Percentiles rank a stretch among this genome's conserved stretches.
Evolutionary conservation across 2,113 vertebrate species (phyloP).

Genomic region (Natator depressus): DNA sequence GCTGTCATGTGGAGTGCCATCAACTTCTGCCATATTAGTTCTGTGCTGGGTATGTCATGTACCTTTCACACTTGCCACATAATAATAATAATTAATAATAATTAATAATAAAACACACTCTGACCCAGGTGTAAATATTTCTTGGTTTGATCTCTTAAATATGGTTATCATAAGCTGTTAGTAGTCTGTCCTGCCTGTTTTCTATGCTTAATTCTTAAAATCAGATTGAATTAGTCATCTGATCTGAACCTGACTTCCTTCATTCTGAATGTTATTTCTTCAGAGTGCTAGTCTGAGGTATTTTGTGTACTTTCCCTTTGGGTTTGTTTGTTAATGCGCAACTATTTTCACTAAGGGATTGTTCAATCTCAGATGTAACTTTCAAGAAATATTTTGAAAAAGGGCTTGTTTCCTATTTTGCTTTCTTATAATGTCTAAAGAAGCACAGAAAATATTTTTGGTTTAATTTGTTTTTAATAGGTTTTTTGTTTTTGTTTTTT

Average conservation of each 20-base stretch:
- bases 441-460: background rate
- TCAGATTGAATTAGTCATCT: background rate
- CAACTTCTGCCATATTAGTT: background rate
- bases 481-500: background rate
- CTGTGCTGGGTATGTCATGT: background rate
- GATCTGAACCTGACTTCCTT: background rate
- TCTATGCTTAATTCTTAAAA: background rate
- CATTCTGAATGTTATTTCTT: background rate
- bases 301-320: background rate
- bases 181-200: background rate
- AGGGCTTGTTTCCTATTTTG: background rate
- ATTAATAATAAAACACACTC: background rate
- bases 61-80: background rate
- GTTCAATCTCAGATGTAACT: background rate
- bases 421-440: background rate
- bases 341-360: background rate
- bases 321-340: background rate
- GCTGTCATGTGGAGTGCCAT: conserved; percentile 39
- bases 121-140: background rate
- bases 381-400: background rate
- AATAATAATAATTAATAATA: background rate
- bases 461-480: background rate
- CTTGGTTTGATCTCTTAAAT: background rate
- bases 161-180: background rate
- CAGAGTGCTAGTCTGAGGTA: background rate